Evolutionary conservation across 2,888 invertebrate genomes (phyloP).

Genomic region (Micoletzkya japonica): DNA sequence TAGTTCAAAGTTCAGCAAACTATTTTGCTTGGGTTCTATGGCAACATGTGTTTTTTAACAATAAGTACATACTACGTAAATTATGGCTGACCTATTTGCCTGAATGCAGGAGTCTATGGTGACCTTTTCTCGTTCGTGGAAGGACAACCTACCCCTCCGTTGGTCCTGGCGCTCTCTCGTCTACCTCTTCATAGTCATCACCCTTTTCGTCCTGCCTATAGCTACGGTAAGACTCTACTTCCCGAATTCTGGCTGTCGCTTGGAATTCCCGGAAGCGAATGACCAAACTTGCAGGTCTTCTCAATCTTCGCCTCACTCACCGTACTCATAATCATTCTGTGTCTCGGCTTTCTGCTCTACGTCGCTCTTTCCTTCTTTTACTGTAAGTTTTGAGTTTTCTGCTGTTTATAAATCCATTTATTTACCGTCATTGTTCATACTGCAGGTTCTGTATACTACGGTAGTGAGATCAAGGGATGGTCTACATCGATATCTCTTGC

Average conservation of each 20-base stretch:
- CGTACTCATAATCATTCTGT: slow-evolving; percentile 4
- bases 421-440: slow-evolving; percentile 2
- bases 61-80: not conserved
- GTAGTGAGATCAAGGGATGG: slow-evolving; percentile 52
- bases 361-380: slow-evolving; percentile 18
- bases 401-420: not conserved
- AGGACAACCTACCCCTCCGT: slow-evolving; percentile 56
- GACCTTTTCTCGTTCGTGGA: slow-evolving; percentile 61
- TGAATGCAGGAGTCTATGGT: slow-evolving; percentile 57
- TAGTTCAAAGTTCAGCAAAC: no score
- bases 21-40: no score
- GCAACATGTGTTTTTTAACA: no score
- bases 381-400: not conserved
- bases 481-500: slow-evolving; percentile 38
- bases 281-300: not conserved
- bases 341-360: slow-evolving; percentile 10
- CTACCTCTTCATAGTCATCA: slow-evolving; percentile 23
- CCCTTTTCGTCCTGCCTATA: slow-evolving; percentile 20
- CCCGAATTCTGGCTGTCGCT: not conserved
- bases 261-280: no score
- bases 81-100: not conserved
- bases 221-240: slow-evolving; percentile 11
- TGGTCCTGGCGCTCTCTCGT: slow-evolving; percentile 25
- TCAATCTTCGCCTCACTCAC: not conserved
- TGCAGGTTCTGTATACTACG: slow-evolving; percentile 54